Percentiles rank a stretch among this genome's conserved stretches.
Evolutionary conservation across 2,113 vertebrate species (phyloP).

Genomic region (Chionodraco myersi): DNA sequence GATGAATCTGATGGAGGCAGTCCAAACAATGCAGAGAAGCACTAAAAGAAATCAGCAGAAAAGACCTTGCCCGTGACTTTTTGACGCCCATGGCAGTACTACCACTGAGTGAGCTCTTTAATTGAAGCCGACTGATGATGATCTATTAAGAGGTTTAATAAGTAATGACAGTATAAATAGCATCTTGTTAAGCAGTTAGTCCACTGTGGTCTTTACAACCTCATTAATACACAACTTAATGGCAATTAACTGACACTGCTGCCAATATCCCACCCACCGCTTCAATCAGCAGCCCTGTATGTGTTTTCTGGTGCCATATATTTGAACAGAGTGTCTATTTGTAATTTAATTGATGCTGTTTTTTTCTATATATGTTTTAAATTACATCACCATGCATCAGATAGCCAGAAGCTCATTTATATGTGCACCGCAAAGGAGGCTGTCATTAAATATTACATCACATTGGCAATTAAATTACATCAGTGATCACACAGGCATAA

Average conservation of each 20-base stretch:
- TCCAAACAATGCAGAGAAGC: conserved; percentile 19
- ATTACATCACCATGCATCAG: conserved; percentile 1
- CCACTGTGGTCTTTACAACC: conserved; percentile 71
- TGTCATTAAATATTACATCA: conserved; percentile 39
- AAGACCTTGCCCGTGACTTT: conserved; percentile 13
- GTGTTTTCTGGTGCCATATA: conserved; percentile 10
- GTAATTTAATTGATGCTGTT: conserved; percentile 8
- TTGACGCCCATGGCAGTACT: not conserved
- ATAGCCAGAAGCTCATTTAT: not conserved
- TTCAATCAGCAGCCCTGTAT: conserved; percentile 54
- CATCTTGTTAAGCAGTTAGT: conserved; percentile 75
- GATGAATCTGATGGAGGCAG: conserved; percentile 19
- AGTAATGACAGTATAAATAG: conserved; percentile 74
- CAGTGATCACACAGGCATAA: conserved; percentile 24
- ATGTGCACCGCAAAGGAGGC: conserved; percentile 6
- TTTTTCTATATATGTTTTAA: not conserved
- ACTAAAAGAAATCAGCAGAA: conserved; percentile 24
- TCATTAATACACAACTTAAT: conserved; percentile 75
- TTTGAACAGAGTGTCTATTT: conserved; percentile 16
- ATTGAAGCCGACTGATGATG: conserved; percentile 62
- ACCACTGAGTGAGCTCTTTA: conserved; percentile 44
- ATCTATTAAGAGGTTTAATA: conserved; percentile 71
- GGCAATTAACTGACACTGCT: conserved; percentile 67
- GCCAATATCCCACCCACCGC: conserved; percentile 64
- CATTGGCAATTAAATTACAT: conserved; percentile 47